Percentiles rank a stretch among this genome's conserved stretches.
Conservation (phyloP, 2,797 vertebrate genomes). For the Squalus acanthias region DNA sequence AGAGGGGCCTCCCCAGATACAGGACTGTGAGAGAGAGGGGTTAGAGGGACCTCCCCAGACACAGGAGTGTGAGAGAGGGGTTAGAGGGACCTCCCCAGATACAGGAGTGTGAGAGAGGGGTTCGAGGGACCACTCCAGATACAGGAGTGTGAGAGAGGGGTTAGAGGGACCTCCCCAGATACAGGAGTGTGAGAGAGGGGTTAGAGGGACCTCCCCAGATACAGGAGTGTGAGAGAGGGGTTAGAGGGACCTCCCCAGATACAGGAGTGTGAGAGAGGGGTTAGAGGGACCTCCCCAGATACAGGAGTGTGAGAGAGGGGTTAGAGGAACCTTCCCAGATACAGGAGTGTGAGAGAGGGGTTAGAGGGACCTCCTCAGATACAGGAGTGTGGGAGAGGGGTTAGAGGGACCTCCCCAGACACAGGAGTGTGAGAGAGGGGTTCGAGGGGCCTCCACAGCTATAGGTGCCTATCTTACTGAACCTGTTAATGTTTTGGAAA, state of each 20-base stretch:
- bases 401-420: too few species aligned
- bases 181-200: too few species aligned
- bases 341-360: background rate
- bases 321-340: too few species aligned
- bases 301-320: background rate
- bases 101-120: too few species aligned
- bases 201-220: background rate
- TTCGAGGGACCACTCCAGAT: background rate
- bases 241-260: background rate
- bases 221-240: background rate
- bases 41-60: background rate
- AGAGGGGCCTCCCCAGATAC: background rate
- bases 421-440: too few species aligned
- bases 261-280: background rate
- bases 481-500: background rate
- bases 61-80: too few species aligned
- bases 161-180: too few species aligned
- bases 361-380: background rate
- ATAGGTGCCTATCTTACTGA: background rate
- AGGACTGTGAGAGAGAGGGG: background rate
- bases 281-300: background rate
- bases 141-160: background rate
- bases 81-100: too few species aligned
- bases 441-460: background rate
- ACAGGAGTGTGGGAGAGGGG: too few species aligned